Conservation (phyloP, 2,113 vertebrate genomes). For the Parus major region DNA sequence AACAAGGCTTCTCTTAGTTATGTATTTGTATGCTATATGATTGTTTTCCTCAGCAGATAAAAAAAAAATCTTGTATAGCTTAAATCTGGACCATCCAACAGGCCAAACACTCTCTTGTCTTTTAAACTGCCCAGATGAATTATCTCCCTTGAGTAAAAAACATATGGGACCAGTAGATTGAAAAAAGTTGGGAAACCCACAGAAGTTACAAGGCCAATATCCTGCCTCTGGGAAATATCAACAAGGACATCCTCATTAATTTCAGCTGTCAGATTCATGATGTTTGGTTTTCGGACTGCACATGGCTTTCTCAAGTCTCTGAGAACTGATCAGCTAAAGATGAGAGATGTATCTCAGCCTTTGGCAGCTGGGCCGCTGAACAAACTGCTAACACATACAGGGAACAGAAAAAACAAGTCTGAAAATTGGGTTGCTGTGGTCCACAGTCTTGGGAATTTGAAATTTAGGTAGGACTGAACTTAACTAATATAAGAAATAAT, state of each 20-base stretch:
- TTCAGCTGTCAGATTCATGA: neutral
- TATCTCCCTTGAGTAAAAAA: neutral
- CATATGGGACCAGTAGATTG: neutral
- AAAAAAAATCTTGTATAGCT: neutral
- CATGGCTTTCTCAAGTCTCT: neutral
- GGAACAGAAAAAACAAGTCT: neutral
- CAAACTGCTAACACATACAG: neutral
- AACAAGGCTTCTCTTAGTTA: neutral
- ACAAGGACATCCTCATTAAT: fast-evolving
- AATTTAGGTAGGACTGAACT: neutral
- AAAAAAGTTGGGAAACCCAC: neutral
- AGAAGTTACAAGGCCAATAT: neutral
- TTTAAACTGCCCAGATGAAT: neutral
- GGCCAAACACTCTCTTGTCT: neutral
- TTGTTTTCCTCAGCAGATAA: neutral
- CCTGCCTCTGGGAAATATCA: neutral
- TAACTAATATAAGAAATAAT: neutral
- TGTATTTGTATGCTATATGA: neutral
- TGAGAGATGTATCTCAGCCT: neutral
- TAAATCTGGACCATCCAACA: neutral
- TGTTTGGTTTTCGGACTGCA: neutral
- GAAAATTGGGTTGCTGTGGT: neutral
- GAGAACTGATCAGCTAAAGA: neutral
- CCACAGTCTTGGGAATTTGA: neutral
- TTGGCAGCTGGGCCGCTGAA: neutral